Evolutionary conservation across 2,797 vertebrate species (phyloP).

Genomic region (Myotis myotis): DNA sequence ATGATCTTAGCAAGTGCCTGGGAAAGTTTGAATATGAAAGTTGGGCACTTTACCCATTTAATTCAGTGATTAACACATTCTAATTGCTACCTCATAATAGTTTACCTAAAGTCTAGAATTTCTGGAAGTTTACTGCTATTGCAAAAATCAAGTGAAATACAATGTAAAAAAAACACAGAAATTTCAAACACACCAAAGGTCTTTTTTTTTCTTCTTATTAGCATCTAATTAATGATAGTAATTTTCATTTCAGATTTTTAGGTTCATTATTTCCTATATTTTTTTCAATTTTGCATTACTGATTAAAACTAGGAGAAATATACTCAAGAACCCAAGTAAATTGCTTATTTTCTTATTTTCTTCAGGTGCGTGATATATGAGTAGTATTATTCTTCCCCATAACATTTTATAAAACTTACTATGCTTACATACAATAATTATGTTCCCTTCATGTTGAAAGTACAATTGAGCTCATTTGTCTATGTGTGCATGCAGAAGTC

Average conservation of each 20-base stretch:
- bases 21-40: background rate
- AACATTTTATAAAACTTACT: background rate
- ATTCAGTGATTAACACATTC: background rate
- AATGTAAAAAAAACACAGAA: background rate
- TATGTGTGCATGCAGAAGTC: background rate
- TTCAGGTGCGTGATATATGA: background rate
- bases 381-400: background rate
- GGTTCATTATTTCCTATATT: background rate
- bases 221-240: background rate
- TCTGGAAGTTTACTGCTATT: background rate
- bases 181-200: background rate
- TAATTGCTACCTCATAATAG: background rate
- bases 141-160: background rate
- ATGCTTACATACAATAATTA: background rate
- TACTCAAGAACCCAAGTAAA: background rate
- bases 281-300: background rate
- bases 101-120: background rate
- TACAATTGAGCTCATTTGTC: background rate
- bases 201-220: background rate
- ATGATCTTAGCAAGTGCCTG: background rate
- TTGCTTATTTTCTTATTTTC: background rate
- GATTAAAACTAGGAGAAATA: background rate
- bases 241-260: constrained; percentile 30
- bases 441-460: background rate
- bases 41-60: background rate